These are phyloP conservation scores for Tenthredo mesomela DNA, from an alignment of 2,888 invertebrate genomes.

Conservation along the genomic window DNA sequence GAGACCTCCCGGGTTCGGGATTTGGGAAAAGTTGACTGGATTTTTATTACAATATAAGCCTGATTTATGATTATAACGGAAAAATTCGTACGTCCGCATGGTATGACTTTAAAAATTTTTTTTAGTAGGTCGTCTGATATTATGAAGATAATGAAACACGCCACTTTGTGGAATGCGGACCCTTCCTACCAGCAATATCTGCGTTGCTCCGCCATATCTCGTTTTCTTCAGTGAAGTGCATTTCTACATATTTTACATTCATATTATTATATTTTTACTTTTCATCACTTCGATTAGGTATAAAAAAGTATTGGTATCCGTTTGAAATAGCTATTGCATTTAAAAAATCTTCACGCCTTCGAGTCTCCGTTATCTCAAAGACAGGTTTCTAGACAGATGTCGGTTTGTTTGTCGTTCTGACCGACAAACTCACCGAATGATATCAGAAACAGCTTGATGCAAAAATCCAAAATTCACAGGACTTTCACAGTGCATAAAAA, in stretches of 20 bases:
- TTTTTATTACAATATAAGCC: constrained; percentile 47
- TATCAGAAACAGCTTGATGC: too few species aligned
- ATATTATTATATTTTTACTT: not conserved
- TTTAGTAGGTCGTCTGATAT: constrained; percentile 10
- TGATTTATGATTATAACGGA: constrained; percentile 42
- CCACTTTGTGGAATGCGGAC: constrained; percentile 26
- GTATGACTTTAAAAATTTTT: not conserved
- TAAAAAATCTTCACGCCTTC: too few species aligned
- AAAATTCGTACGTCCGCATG: constrained; percentile 34
- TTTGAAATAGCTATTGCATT: too few species aligned
- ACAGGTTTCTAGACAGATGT: too few species aligned
- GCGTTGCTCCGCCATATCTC: not conserved
- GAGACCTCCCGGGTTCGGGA: constrained; percentile 11
- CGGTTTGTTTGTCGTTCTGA: too few species aligned
- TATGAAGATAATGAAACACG: constrained; percentile 44
- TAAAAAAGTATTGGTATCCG: too few species aligned
- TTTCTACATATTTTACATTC: not conserved
- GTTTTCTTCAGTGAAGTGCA: not conserved
- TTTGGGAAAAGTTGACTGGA: constrained; percentile 43
- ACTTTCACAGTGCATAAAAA: too few species aligned
- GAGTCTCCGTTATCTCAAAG: too few species aligned
- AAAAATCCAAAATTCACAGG: too few species aligned
- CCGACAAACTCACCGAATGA: too few species aligned
- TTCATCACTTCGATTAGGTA: not conserved
- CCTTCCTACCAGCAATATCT: constrained; percentile 1